Percentiles rank a stretch among this genome's conserved stretches.
Evolutionary conservation across 1,140 invertebrate species (phyloP).

Genomic region (Drosophila kurseongensis): DNA sequence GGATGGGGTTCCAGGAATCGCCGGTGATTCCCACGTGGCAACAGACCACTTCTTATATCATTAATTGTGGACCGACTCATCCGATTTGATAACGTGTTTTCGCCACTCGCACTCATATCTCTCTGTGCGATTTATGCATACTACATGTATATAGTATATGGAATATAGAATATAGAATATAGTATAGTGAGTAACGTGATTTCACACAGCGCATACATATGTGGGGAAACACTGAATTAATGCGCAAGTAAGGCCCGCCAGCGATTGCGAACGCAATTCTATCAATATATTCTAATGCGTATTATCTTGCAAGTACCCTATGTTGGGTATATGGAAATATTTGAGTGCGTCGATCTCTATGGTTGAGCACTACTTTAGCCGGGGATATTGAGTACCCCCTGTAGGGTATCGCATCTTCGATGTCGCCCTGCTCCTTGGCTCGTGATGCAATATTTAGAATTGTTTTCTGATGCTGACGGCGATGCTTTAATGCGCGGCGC

Average conservation of each 20-base stretch:
- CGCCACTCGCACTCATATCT: conserved; percentile 2
- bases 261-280: conserved; percentile 23
- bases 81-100: conserved; percentile 44
- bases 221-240: conserved; percentile 20
- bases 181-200: conserved; percentile 28
- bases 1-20: conserved; percentile 17
- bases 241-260: conserved; percentile 14
- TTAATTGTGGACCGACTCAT: not conserved
- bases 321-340: not conserved
- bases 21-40: conserved; percentile 11
- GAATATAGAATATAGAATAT: not conserved
- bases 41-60: not conserved
- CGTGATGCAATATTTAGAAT: conserved; percentile 77
- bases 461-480: conserved; percentile 32
- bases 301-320: conserved; percentile 20
- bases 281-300: conserved; percentile 30
- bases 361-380: too few relatives aligned
- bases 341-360: too few relatives aligned
- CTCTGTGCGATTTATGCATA: conserved; percentile 18
- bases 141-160: not conserved
- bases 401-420: conserved; percentile 1
- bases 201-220: conserved; percentile 2
- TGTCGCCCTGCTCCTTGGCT: conserved; percentile 5
- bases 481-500: conserved; percentile 51
- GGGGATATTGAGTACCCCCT: too few relatives aligned